These are phyloP conservation scores for Drosophila athabasca DNA, from an alignment of 1,140 invertebrate species.

Conservation along the genomic window DNA sequence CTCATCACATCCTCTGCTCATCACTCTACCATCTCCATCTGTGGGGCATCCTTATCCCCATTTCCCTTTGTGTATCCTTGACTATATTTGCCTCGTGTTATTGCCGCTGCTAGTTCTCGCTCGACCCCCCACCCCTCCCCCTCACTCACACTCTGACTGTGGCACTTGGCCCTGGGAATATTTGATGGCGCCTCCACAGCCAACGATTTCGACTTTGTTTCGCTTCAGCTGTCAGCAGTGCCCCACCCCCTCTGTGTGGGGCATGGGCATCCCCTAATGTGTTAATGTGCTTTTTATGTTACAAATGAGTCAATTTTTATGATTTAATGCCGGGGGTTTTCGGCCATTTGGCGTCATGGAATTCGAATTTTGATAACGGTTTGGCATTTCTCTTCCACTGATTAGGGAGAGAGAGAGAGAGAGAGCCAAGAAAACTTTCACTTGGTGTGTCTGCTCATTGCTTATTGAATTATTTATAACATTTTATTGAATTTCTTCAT, in stretches of 20 bases:
- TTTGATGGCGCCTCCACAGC: slow-evolving; percentile 1
- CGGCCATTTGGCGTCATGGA: slow-evolving; percentile 30
- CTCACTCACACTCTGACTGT: neutral
- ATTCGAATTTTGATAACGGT: slow-evolving; percentile 71
- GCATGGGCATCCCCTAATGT: slow-evolving; percentile 51
- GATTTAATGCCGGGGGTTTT: slow-evolving; percentile 65
- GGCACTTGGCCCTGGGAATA: slow-evolving; percentile 34
- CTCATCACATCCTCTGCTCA: too few species aligned
- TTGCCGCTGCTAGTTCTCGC: slow-evolving; percentile 33
- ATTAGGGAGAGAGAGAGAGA: slow-evolving; percentile 26
- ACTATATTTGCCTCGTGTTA: slow-evolving; percentile 7
- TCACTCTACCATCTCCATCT: neutral
- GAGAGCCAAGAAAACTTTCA: neutral
- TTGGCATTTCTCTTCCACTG: slow-evolving; percentile 66
- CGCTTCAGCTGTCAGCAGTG: slow-evolving; percentile 62
- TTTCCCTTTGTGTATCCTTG: slow-evolving; percentile 8
- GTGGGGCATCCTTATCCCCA: slow-evolving; percentile 31
- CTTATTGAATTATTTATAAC: slow-evolving; percentile 77
- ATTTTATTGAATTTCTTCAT: slow-evolving; percentile 72
- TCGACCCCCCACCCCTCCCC: neutral
- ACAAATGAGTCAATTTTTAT: slow-evolving; percentile 82
- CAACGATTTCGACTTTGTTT: slow-evolving; percentile 38
- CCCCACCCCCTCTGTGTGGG: neutral
- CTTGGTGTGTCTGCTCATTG: slow-evolving; percentile 47
- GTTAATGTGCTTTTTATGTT: slow-evolving; percentile 82